These are phyloP conservation scores for Meles meles DNA, from an alignment of 2,113 vertebrate genomes.

Conservation along the genomic window DNA sequence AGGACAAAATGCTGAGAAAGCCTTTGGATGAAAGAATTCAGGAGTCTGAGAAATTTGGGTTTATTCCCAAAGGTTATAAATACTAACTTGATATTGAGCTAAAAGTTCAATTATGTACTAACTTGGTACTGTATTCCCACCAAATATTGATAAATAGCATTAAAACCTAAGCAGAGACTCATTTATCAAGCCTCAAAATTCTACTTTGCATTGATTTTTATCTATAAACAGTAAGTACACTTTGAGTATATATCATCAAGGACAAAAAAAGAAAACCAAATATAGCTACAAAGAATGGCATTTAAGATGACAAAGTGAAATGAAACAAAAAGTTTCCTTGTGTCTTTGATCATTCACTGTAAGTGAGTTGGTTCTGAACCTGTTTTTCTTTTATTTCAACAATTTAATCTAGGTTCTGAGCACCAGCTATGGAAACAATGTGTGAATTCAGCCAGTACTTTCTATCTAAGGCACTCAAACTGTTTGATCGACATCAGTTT, in stretches of 20 bases:
- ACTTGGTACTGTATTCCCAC: constrained; percentile 8
- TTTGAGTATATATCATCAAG: constrained; percentile 21
- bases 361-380: not conserved
- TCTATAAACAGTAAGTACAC: constrained; percentile 43
- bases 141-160: constrained; percentile 43
- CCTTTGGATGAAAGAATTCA: not conserved
- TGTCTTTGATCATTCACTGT: not conserved
- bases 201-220: constrained; percentile 47
- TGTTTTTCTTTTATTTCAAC: not conserved
- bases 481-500: not conserved
- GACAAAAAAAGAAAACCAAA: not conserved
- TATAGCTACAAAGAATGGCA: not conserved
- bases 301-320: constrained; percentile 26
- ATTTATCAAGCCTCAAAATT: constrained; percentile 56
- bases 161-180: constrained; percentile 43
- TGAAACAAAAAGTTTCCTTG: not conserved
- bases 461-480: not conserved
- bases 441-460: not conserved
- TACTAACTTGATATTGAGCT: constrained; percentile 13
- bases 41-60: not conserved
- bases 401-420: not conserved
- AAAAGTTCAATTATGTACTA: constrained; percentile 16
- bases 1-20: not conserved
- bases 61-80: constrained; percentile 35
- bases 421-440: not conserved